phyloP scores from a whole-genome alignment of 2,888 invertebrate species.

The Cyaniris semiargus region DNA sequence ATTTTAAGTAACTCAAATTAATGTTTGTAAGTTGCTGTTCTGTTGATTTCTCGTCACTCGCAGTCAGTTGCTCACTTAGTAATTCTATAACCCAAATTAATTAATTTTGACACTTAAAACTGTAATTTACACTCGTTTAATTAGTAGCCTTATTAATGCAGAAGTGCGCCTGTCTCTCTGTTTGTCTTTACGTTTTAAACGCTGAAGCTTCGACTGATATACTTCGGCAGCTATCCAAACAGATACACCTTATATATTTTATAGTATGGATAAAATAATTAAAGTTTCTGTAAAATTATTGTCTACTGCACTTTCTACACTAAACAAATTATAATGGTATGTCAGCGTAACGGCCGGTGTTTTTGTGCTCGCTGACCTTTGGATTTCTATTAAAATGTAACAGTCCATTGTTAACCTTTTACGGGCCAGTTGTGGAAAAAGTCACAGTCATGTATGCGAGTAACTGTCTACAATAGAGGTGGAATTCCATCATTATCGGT shows the following conservation, averaged over 20 bases:
- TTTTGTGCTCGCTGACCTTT: constrained; percentile 24
- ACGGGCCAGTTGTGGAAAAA: neutral
- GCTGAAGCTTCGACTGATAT: neutral
- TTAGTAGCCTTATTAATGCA: neutral
- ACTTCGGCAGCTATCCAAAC: neutral
- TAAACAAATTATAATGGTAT: neutral
- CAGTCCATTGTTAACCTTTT: constrained; percentile 28
- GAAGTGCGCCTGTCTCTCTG: neutral
- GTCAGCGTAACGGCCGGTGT: constrained; percentile 19
- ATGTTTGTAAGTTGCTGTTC: too few relatives aligned
- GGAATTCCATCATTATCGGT: constrained; percentile 21
- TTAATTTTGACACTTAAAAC: too few relatives aligned
- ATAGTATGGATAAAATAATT: neutral
- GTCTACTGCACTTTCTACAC: neutral
- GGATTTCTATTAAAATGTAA: constrained; percentile 26
- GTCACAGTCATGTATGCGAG: constrained; percentile 10
- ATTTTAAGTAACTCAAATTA: too few relatives aligned
- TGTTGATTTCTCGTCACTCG: too few relatives aligned
- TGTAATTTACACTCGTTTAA: too few relatives aligned
- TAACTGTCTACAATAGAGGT: constrained; percentile 19
- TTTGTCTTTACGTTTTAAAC: neutral
- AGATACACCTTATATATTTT: neutral
- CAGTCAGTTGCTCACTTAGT: too few relatives aligned
- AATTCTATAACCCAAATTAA: too few relatives aligned
- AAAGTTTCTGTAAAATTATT: neutral